Evolutionary conservation across 1,140 invertebrate species (phyloP).

Genomic region (Zaprionus lachaisei): DNA sequence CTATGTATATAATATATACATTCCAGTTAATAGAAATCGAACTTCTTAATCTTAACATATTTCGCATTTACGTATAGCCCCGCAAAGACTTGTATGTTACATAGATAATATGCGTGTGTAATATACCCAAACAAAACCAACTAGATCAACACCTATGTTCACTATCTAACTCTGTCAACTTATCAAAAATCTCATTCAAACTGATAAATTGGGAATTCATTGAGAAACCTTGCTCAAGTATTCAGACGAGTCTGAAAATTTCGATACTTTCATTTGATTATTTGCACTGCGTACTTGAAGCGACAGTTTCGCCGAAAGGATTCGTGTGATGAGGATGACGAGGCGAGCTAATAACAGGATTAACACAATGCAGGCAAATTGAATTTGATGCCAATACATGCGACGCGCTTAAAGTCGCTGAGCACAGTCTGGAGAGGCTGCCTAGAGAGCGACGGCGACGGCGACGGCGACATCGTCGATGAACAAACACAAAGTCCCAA

Average conservation of each 20-base stretch:
- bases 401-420: conserved; percentile 64
- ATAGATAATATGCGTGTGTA: too few relatives aligned
- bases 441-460: not conserved
- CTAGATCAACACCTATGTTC: too few relatives aligned
- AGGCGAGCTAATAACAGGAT: conserved; percentile 78
- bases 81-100: too few relatives aligned
- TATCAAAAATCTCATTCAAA: not conserved
- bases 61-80: too few relatives aligned
- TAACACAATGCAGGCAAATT: conserved; percentile 80
- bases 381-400: conserved; percentile 77
- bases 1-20: too few relatives aligned
- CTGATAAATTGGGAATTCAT: not conserved
- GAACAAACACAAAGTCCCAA: conserved; percentile 84
- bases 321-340: conserved; percentile 31
- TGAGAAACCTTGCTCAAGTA: not conserved
- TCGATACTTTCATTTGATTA: not conserved
- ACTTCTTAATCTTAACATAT: too few relatives aligned
- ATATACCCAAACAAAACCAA: too few relatives aligned
- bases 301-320: conserved; percentile 49
- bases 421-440: conserved; percentile 25
- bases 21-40: too few relatives aligned
- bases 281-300: not conserved
- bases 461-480: conserved; percentile 26
- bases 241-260: conserved; percentile 10
- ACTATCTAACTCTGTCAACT: not conserved